Evolutionary conservation across 2,113 vertebrate species (phyloP).

Genomic region (Scatophagus argus): DNA sequence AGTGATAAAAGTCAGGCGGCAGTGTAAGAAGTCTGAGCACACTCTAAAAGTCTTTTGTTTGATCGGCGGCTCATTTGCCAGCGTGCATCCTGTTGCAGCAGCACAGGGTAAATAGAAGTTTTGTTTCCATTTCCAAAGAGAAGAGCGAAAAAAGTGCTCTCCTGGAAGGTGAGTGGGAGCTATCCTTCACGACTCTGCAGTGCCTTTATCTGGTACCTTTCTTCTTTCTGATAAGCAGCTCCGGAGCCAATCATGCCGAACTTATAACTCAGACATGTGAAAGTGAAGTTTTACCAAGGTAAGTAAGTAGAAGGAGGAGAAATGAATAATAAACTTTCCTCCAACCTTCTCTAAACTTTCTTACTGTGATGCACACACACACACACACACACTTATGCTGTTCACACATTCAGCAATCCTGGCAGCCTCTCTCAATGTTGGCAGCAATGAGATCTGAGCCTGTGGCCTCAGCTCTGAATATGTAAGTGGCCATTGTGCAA

Average conservation of each 20-base stretch:
- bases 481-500: conserved; percentile 7
- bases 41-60: conserved; percentile 50
- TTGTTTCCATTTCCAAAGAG: conserved; percentile 59
- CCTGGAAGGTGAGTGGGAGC: conserved; percentile 59
- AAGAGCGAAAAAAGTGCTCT: conserved; percentile 14
- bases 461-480: conserved; percentile 6
- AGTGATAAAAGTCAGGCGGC: conserved; percentile 53
- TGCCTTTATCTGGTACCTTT: conserved; percentile 54
- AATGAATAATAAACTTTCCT: conserved; percentile 56
- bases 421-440: conserved; percentile 19
- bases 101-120: conserved; percentile 51
- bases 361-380: conserved; percentile 24
- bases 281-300: conserved; percentile 54
- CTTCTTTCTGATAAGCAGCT: conserved; percentile 68
- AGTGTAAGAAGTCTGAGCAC: conserved; percentile 53
- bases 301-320: conserved; percentile 30
- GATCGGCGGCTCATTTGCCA: conserved; percentile 62
- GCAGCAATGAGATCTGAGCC: conserved; percentile 35
- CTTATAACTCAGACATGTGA: conserved; percentile 53
- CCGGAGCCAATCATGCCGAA: conserved; percentile 64
- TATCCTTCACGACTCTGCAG: conserved; percentile 41
- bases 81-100: conserved; percentile 49
- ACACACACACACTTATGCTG: conserved; percentile 23
- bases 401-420: conserved; percentile 28
- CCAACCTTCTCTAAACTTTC: conserved; percentile 32